Evolutionary conservation across 2,113 vertebrate species (phyloP).

Genomic region (Cochlearius cochlearius): DNA sequence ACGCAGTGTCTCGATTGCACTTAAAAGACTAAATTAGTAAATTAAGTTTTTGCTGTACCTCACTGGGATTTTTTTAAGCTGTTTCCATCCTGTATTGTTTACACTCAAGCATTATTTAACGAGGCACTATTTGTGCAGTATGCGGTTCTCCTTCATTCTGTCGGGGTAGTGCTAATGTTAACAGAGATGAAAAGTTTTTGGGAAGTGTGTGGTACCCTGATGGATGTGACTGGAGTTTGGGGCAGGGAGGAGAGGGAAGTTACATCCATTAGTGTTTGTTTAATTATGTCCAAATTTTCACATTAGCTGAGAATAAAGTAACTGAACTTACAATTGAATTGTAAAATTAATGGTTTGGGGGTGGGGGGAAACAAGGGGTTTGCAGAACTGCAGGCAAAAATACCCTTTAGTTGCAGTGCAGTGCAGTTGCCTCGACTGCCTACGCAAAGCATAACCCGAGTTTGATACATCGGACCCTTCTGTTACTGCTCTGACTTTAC

Average conservation of each 20-base stretch:
- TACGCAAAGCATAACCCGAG: not conserved
- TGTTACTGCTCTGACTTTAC: not conserved
- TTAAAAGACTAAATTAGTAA: not conserved
- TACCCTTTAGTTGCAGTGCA: not conserved
- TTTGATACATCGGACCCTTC: not conserved
- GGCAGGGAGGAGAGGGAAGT: not conserved
- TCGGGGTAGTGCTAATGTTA: not conserved
- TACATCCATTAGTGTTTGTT: not conserved
- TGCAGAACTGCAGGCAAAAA: not conserved
- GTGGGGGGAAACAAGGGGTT: not conserved
- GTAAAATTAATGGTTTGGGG: not conserved
- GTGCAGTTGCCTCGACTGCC: not conserved
- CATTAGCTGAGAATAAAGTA: not conserved
- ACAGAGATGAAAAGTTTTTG: not conserved
- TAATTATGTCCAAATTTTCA: not conserved
- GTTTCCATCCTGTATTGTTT: constrained; percentile 37
- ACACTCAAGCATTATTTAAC: not conserved
- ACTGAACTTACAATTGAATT: not conserved
- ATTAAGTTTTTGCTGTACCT: not conserved
- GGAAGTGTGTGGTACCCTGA: not conserved
- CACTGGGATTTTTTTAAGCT: not conserved
- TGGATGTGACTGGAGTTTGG: not conserved
- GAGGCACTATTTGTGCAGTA: not conserved
- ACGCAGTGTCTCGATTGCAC: not conserved
- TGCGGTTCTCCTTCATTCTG: not conserved